Conservation (phyloP, 2,113 vertebrate species). For the Siniperca knerii region DNA sequence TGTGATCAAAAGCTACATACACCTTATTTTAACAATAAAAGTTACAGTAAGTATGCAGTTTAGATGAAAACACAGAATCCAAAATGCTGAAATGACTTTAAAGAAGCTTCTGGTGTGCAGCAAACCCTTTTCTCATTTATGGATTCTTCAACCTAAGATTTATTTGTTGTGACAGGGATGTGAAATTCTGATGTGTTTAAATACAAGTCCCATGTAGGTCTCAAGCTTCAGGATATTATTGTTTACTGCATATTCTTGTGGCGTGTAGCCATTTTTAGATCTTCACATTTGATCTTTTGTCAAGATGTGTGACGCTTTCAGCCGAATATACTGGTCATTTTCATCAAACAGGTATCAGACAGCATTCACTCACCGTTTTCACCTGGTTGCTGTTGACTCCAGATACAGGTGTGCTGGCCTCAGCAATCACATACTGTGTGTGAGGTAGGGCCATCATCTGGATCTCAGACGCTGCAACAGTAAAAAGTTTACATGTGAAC, state of each 20-base stretch:
- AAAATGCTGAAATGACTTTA: neutral
- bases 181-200: neutral
- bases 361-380: constrained; percentile 89
- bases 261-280: neutral
- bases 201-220: no score
- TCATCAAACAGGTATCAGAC: neutral
- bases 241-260: neutral
- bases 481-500: neutral
- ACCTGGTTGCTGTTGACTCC: constrained; percentile 91
- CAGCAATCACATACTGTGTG: constrained; percentile 96
- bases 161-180: neutral
- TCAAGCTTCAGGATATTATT: neutral
- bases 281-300: neutral
- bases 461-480: constrained; percentile 92
- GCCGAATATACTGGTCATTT: neutral
- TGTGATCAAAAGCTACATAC: no score
- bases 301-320: neutral
- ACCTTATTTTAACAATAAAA: no score
- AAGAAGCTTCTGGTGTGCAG: neutral
- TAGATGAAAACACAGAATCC: neutral
- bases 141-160: neutral
- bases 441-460: constrained; percentile 99
- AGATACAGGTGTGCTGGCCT: constrained; percentile 89
- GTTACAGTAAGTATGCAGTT: neutral
- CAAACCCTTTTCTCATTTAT: neutral